Conservation (phyloP, 2,797 vertebrate genomes). For the Micrastur ruficollis region DNA sequence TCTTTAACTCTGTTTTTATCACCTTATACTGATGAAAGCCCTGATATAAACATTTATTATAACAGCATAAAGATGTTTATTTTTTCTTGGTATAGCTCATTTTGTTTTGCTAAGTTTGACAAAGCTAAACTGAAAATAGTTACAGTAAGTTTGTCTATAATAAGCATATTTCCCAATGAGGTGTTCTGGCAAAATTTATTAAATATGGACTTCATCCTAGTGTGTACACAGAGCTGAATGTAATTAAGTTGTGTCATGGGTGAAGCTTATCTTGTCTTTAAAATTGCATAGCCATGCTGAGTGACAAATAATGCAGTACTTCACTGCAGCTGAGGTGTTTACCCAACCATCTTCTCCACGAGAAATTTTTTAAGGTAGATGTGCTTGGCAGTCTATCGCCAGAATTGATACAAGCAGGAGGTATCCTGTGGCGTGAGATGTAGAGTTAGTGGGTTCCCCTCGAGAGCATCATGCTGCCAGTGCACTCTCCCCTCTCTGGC, state of each 20-base stretch:
- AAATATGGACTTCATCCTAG: neutral
- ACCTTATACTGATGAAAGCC: neutral
- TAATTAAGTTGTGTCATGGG: neutral
- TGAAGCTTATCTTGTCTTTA: neutral
- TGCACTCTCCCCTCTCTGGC: fast-evolving
- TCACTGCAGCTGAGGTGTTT: constrained; percentile 9
- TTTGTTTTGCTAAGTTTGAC: neutral
- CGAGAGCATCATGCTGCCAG: fast-evolving
- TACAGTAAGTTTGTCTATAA: neutral
- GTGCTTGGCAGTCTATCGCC: neutral
- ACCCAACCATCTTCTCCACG: neutral
- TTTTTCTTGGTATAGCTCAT: neutral
- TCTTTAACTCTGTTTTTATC: neutral
- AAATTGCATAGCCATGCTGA: neutral
- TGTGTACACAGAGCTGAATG: neutral
- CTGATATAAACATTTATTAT: neutral
- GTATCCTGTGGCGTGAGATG: neutral
- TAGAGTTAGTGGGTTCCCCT: neutral
- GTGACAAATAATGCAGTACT: neutral
- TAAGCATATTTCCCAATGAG: neutral
- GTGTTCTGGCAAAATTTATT: neutral
- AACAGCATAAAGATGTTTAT: neutral
- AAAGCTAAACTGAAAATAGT: neutral
- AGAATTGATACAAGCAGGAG: neutral
- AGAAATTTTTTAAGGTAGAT: neutral